A percentile compares a stretch with the other conserved stretches of the same genome.
Conservation (phyloP, 2,797 vertebrate species). For the Crocidura indochinensis region DNA sequence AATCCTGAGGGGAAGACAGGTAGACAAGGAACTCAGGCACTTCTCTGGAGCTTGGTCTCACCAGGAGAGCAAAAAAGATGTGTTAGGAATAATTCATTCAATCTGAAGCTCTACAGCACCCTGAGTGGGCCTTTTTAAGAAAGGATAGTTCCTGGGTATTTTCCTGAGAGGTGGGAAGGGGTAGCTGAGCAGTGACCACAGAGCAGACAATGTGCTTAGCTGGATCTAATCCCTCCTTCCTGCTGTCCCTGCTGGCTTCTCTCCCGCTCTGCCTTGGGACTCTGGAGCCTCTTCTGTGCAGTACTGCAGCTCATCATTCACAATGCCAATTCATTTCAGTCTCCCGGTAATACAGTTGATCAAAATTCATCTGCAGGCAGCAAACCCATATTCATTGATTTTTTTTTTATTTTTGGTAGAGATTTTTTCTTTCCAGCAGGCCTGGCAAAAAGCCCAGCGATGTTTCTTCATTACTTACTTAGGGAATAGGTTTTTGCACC, state of each 20-base stretch:
- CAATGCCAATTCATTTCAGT: slow-evolving; percentile 32
- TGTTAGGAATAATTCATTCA: slow-evolving; percentile 1
- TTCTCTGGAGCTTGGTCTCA: not conserved
- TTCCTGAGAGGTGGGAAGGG: not conserved
- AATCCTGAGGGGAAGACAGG: not conserved
- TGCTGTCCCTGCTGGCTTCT: no score
- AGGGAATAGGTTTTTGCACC: slow-evolving; percentile 53
- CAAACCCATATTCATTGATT: slow-evolving; percentile 1
- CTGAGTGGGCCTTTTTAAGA: not conserved
- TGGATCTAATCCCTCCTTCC: not conserved
- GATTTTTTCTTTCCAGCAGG: slow-evolving; percentile 53
- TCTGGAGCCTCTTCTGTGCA: not conserved
- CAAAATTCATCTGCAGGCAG: slow-evolving; percentile 51
- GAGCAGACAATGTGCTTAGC: not conserved
- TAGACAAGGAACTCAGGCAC: not conserved
- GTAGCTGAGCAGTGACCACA: not conserved
- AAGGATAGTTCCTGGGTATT: not conserved
- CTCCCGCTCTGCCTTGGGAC: fast-evolving
- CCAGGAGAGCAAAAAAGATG: not conserved
- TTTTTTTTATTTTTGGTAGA: slow-evolving; percentile 56
- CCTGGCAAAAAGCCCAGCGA: slow-evolving; percentile 58
- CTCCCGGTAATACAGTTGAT: slow-evolving; percentile 4
- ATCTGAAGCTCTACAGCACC: not conserved
- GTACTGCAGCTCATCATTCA: not conserved
- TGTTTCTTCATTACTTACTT: slow-evolving; percentile 60